Conservation (phyloP, 1,140 invertebrate genomes). For the Drosophila azteca region DNA sequence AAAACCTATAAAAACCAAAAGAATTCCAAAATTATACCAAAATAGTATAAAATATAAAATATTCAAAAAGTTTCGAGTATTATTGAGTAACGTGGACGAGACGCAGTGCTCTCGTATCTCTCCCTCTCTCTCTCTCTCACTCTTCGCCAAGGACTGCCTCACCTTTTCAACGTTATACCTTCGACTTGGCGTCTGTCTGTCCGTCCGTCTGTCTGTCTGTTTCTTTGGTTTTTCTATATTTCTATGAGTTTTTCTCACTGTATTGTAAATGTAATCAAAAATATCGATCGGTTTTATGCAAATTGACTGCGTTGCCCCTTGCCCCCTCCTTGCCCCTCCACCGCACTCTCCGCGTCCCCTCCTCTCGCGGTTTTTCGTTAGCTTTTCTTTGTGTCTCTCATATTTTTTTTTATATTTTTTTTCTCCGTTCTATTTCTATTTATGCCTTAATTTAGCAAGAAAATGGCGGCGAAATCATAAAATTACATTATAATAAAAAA, state of each 20-base stretch:
- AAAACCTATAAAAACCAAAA: too few relatives aligned
- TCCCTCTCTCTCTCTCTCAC: too few relatives aligned
- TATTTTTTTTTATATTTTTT: conserved; percentile 42
- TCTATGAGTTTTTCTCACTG: conserved; percentile 37
- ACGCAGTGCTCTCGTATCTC: too few relatives aligned
- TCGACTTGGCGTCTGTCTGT: conserved; percentile 11
- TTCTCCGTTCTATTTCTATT: conserved; percentile 72
- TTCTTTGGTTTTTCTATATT: conserved; percentile 23
- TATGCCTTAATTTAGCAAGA: conserved; percentile 80
- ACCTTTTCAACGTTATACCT: conserved; percentile 11
- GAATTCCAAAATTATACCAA: too few relatives aligned
- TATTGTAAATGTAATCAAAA: conserved; percentile 82
- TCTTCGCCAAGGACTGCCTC: too few relatives aligned
- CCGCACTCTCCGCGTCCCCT: background rate
- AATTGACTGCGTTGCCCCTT: conserved; percentile 74
- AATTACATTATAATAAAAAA: conserved; percentile 81
- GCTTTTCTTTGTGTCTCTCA: conserved; percentile 39
- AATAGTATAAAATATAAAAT: too few relatives aligned
- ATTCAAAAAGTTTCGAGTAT: too few relatives aligned
- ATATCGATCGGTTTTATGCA: conserved; percentile 83
- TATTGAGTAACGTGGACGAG: too few relatives aligned
- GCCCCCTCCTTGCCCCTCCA: background rate
- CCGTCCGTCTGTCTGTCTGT: conserved; percentile 6
- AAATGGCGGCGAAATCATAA: conserved; percentile 79
- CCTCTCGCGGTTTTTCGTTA: conserved; percentile 50